Evolutionary conservation across 2,888 invertebrate species (phyloP).

Genomic region (Herminia tarsipennalis): DNA sequence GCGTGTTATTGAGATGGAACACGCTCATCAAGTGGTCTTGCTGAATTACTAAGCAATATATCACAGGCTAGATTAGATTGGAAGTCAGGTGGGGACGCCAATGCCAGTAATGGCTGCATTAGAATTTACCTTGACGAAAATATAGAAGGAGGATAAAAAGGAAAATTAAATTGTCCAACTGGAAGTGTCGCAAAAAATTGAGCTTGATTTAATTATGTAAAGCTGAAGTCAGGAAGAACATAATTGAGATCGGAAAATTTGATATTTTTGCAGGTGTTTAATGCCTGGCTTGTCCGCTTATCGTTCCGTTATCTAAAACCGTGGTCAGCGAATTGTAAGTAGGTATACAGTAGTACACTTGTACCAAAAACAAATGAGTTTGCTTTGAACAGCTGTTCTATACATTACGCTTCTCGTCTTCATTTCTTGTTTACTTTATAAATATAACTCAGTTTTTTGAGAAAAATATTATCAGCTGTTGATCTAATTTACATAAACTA

Average conservation of each 20-base stretch:
- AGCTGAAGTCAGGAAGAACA: background rate
- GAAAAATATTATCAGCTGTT: conserved; percentile 9
- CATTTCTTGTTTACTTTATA: conserved; percentile 11
- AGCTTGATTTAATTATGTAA: background rate
- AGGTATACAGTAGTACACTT: background rate
- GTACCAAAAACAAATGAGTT: background rate
- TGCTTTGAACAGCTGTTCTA: conserved; percentile 10
- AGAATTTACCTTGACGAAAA: conserved; percentile 32
- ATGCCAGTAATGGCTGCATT: conserved; percentile 32
- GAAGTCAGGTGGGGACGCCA: conserved; percentile 31
- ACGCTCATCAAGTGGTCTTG: conserved; percentile 39
- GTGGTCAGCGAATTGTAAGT: no score
- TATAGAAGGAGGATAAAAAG: background rate
- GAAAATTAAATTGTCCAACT: background rate
- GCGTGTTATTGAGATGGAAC: conserved; percentile 36
- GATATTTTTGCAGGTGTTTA: background rate
- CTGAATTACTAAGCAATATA: conserved; percentile 41
- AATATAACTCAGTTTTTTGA: conserved; percentile 8
- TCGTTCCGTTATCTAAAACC: no score
- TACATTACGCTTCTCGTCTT: background rate
- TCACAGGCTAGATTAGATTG: conserved; percentile 35
- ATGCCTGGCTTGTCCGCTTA: no score
- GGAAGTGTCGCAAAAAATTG: background rate
- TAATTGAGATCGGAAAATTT: background rate
- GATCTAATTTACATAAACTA: conserved; percentile 8